phyloP scores from a whole-genome alignment of 2,113 vertebrate genomes.

The Brienomyrus longianalis region DNA sequence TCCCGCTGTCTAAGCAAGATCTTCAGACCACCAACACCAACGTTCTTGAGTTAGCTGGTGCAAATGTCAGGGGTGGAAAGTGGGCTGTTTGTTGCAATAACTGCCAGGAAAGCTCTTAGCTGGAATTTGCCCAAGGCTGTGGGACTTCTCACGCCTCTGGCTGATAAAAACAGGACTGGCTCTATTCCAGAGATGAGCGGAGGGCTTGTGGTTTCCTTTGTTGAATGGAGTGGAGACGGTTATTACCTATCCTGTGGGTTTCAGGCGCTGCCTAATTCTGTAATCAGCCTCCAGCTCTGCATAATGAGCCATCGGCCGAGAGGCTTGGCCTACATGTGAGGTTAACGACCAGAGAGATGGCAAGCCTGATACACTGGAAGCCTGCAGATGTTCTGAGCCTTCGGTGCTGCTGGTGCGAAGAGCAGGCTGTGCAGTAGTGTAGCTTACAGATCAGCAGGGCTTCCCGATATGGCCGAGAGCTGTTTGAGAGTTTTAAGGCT shows the following conservation, averaged over 20 bases:
- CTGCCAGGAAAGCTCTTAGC: background rate
- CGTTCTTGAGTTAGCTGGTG: background rate
- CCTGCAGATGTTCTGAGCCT: slow-evolving; percentile 45
- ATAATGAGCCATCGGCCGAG: slow-evolving; percentile 17
- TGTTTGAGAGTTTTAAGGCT: background rate
- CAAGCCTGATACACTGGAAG: slow-evolving; percentile 53
- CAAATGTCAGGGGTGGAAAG: background rate
- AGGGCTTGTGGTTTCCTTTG: background rate
- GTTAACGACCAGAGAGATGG: slow-evolving; percentile 54
- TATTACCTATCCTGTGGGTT: slow-evolving; percentile 38
- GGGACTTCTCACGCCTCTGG: slow-evolving; percentile 25
- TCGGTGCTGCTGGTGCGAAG: background rate
- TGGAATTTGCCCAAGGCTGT: slow-evolving; percentile 20
- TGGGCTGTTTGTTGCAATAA: background rate
- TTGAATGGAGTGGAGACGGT: slow-evolving; percentile 19
- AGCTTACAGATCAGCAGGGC: background rate
- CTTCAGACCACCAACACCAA: background rate
- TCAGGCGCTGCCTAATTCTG: slow-evolving; percentile 41
- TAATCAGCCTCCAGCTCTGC: slow-evolving; percentile 35
- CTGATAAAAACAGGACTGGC: slow-evolving; percentile 9
- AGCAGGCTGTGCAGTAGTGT: background rate
- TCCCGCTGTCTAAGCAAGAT: background rate
- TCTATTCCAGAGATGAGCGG: background rate
- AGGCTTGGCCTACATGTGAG: slow-evolving; percentile 57
- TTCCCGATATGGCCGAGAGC: background rate